A percentile compares a stretch with the other conserved stretches of the same genome.
phyloP scores from a whole-genome alignment of 2,113 vertebrate species.

The Meles meles region DNA sequence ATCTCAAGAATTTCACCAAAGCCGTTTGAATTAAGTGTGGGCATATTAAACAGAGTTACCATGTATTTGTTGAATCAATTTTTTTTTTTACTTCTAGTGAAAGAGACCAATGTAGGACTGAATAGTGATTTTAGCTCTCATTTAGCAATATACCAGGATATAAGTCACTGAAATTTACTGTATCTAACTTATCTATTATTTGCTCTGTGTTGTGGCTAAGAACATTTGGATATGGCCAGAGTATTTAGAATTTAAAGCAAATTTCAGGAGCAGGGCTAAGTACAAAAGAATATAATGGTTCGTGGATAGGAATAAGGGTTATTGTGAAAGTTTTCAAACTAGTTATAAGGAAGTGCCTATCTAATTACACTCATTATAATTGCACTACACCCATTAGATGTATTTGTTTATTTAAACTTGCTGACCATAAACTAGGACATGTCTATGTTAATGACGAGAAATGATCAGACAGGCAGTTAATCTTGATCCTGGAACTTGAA shows the following conservation, averaged over 20 bases:
- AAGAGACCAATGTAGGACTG: neutral
- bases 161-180: conserved; percentile 9
- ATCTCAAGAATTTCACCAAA: neutral
- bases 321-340: conserved; percentile 38
- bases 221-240: neutral
- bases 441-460: neutral
- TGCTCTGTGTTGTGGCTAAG: neutral
- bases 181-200: neutral
- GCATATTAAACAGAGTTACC: neutral
- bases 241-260: conserved; percentile 43
- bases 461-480: neutral
- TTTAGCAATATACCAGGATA: neutral
- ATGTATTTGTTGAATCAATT: neutral
- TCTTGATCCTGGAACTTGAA: neutral
- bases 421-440: neutral
- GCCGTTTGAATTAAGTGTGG: neutral
- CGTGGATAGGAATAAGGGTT: neutral
- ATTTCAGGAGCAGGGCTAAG: conserved; percentile 14
- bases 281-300: neutral
- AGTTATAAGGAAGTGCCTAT: neutral
- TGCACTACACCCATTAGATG: neutral
- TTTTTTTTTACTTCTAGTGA: conserved; percentile 11
- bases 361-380: neutral
- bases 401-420: neutral
- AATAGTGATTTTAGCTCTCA: neutral